Evolutionary conservation across 2,888 invertebrate genomes (phyloP).

Genomic region (Marronus borbonicus): DNA sequence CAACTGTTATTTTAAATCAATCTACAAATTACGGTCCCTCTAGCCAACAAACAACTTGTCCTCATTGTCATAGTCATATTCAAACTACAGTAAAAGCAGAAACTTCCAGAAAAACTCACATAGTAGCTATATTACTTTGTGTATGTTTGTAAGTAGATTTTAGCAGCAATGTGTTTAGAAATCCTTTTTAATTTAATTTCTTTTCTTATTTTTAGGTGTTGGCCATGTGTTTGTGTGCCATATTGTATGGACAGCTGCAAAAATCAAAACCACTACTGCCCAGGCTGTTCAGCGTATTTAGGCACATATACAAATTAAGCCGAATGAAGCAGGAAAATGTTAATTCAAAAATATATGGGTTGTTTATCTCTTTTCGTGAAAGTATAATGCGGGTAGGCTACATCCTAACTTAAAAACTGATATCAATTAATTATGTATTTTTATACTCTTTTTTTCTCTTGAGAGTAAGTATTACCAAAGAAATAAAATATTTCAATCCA

Average conservation of each 20-base stretch:
- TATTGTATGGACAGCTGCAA: constrained; percentile 50
- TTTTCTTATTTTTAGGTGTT: constrained; percentile 29
- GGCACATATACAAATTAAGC: constrained; percentile 34
- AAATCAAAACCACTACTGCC: constrained; percentile 51
- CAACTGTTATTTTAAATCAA: neutral
- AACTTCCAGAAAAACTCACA: constrained; percentile 41
- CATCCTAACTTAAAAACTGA: too few relatives aligned
- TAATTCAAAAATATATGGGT: too few relatives aligned
- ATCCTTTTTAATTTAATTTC: constrained; percentile 12
- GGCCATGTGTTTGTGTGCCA: constrained; percentile 49
- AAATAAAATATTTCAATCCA: too few relatives aligned
- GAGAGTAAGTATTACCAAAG: too few relatives aligned
- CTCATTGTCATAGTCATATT: constrained; percentile 28
- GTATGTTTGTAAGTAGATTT: constrained; percentile 34
- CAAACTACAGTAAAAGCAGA: constrained; percentile 27
- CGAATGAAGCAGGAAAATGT: neutral
- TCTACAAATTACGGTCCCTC: constrained; percentile 25
- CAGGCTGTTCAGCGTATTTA: constrained; percentile 39
- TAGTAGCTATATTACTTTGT: constrained; percentile 39
- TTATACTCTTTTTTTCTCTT: too few relatives aligned
- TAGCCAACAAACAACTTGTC: constrained; percentile 12
- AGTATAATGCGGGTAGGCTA: too few relatives aligned
- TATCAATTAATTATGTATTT: too few relatives aligned
- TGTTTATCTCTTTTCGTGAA: too few relatives aligned
- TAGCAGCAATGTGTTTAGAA: neutral